Percentiles rank a stretch among this genome's conserved stretches.
Conservation (phyloP, 37 sponge, comb jelly and placozoan species). For the Amphimedon queenslandica region DNA sequence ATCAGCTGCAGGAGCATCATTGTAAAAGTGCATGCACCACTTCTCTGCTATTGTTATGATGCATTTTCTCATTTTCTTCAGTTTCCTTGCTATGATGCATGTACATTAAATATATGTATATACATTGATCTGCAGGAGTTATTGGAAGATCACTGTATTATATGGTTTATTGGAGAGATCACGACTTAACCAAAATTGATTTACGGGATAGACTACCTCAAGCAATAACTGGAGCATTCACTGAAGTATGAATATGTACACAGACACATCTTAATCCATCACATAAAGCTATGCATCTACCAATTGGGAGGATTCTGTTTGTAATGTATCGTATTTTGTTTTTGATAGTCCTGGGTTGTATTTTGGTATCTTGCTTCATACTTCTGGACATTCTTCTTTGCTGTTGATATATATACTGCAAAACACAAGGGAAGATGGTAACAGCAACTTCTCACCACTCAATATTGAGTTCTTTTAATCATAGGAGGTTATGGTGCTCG, state of each 20-base stretch:
- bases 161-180: slow-evolving; percentile 32
- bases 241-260: slow-evolving; percentile 32
- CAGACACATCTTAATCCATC: too few species aligned
- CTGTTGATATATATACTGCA: slow-evolving; percentile 56
- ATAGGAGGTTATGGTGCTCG: slow-evolving; percentile 20
- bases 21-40: too few species aligned
- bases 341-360: slow-evolving; percentile 35
- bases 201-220: background rate
- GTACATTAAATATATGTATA: too few species aligned
- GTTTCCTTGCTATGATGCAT: too few species aligned
- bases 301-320: too few species aligned
- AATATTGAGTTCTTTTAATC: background rate
- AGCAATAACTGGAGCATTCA: slow-evolving; percentile 23
- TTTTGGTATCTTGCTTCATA: slow-evolving; percentile 58
- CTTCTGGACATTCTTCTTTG: slow-evolving; percentile 65
- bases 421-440: slow-evolving; percentile 46
- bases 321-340: background rate
- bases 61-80: too few species aligned
- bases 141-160: slow-evolving; percentile 39
- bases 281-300: too few species aligned
- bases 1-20: too few species aligned
- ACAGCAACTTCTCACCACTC: background rate
- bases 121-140: slow-evolving; percentile 20
- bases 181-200: slow-evolving; percentile 1
- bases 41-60: too few species aligned